Base-by-base conservation (phyloP, 1,140 invertebrate species). In the Apis laboriosa region DNA sequence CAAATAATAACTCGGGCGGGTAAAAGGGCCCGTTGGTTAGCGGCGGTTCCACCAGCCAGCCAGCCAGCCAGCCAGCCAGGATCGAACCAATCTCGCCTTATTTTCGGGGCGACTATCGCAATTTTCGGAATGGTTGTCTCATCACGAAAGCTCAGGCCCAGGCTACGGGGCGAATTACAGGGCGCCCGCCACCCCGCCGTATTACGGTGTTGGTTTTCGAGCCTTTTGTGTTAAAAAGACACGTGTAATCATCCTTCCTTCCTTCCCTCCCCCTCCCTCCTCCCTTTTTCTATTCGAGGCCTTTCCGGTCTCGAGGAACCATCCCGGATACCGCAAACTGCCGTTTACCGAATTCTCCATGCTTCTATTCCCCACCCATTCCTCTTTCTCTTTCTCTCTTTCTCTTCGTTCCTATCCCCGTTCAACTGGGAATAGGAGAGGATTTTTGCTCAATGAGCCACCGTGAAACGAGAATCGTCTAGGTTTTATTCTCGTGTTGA, bases 151-250 rank as follows among this genome's bases (percentile, higher is more conserved):
- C 58, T 55, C 72, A 4, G 60, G 21, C 64, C 60, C 56, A 60
- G n/a, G 21, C 49, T 70, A 86, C 81, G 84, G 80, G 78, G 90
- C 86, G 92, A 92, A 94, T 94, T 94, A 94, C 93, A 94, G 93
- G 94, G 94, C 94, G 88, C 92, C 89, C 88, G 77, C 76, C 88
- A 75, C 81, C 87, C 91, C 92, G 90, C 91, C 93, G 91, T 93
- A 94, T 94, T 94, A 93, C 93, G 92, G 94, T 94, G 94, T 94
- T 94, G 94, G 94, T 94, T 94, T 94, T 94, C 94, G 94, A 94
- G 93, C 94, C 94, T 94, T 94, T 94, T 94, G 94, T 93, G 94
- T 93, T 94, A 93, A 94, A 94, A 94, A 94, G 94, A 94, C 93
- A 92, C 92, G 91, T 93, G 91, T 93, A 94, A 94, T 94, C 93